These are phyloP conservation scores for Lepidochrysops patricia DNA, from an alignment of 2,888 invertebrate species.

Conservation along the genomic window DNA sequence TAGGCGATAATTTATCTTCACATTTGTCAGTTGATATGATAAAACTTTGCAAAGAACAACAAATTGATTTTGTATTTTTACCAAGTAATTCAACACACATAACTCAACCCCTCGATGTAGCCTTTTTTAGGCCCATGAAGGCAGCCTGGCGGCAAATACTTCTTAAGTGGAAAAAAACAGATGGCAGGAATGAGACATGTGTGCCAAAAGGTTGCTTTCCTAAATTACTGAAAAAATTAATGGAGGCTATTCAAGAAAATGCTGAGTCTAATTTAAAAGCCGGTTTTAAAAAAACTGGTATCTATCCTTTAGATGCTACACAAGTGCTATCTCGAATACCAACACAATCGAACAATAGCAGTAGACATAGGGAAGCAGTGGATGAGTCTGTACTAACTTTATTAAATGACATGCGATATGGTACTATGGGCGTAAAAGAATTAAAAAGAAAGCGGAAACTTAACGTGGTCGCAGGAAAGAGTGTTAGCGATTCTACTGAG, in stretches of 20 bases:
- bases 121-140: constrained; percentile 2
- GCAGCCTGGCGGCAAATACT: constrained; percentile 7
- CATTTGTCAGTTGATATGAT: no score
- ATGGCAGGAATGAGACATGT: constrained; percentile 9
- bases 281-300: constrained; percentile 12
- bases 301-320: background rate
- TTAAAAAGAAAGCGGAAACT: constrained; percentile 21
- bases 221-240: constrained; percentile 6
- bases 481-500: constrained; percentile 14
- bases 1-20: no score
- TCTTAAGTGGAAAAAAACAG: constrained; percentile 10
- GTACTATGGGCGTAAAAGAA: constrained; percentile 19
- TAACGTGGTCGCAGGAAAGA: constrained; percentile 19
- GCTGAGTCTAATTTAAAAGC: constrained; percentile 10
- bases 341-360: background rate
- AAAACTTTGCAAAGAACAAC: background rate
- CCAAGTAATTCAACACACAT: background rate
- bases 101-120: constrained; percentile 6
- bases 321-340: constrained; percentile 10
- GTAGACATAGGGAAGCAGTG: constrained; percentile 16
- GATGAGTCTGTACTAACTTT: constrained; percentile 20
- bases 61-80: constrained; percentile 5
- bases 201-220: constrained; percentile 11
- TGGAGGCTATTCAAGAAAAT: constrained; percentile 11
- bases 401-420: constrained; percentile 20